Conservation (phyloP, 2,113 vertebrate genomes). For the Chaetura pelagica region DNA sequence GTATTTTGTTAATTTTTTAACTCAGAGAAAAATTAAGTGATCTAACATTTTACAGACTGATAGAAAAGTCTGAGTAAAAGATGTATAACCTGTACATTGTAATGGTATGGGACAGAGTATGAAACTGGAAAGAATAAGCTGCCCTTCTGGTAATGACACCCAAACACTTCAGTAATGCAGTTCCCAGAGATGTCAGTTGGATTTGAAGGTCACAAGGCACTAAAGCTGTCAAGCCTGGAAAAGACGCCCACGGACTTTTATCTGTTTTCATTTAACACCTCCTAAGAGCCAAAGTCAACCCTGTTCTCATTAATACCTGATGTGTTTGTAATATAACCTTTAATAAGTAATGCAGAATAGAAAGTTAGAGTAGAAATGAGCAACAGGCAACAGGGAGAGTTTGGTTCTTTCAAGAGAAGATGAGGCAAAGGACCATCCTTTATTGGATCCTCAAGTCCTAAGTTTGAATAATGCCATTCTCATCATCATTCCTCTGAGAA, state of each 20-base stretch:
- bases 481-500: background rate
- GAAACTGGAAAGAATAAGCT: background rate
- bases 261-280: background rate
- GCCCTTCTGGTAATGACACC: background rate
- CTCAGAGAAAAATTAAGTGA: background rate
- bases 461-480: background rate
- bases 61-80: background rate
- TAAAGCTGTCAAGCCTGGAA: background rate
- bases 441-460: background rate
- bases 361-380: background rate
- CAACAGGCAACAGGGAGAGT: background rate
- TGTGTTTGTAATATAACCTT: background rate
- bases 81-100: background rate
- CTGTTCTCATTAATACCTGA: background rate
- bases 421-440: background rate
- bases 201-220: background rate
- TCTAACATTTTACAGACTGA: background rate
- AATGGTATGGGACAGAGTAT: background rate
- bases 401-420: background rate
- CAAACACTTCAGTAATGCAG: background rate
- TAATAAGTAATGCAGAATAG: background rate
- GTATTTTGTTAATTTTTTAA: background rate
- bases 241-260: background rate
- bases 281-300: background rate
- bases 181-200: background rate